Evolutionary conservation across 2,797 vertebrate genomes (phyloP), one percentile per base, ranked within the genome.

Genomic region (Sternotherus odoratus): DNA sequence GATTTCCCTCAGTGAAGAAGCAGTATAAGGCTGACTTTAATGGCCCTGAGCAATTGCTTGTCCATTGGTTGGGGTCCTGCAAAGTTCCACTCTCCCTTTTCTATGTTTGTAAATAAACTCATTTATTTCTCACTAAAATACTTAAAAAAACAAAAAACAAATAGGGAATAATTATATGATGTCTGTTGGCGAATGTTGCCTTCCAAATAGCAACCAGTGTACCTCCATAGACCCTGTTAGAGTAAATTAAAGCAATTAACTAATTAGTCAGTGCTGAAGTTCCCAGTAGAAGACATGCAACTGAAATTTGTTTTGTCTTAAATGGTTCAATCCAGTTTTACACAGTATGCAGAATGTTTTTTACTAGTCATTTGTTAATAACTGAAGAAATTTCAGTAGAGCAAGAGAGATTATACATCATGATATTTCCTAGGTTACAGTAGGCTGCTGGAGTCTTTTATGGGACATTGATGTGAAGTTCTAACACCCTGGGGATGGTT

Each of bases 401-500:
- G n/a, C 69, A 72, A 12, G 12, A 72, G 21, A n/a, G 4, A 43
- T 72, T 39, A 43, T 43, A 24, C 13, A 12, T 72, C 17, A 72
- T 26, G 36, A 72, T 43, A 43, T 39, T 43, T 72, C 21, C 39
- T 4, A 72, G 23, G 36, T 39, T 72, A 43, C 36, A 48, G 48
- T 48, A 48, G 48, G 48, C 48, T 24, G 36, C 36, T 72, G n/a
- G 36, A 63, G 30, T 63, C 30, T 63, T 63, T 63, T n/a, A 8
- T 63, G 60, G 60, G 33, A 17, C 60, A 33, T 63, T 17, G 8
- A 33, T 33, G 60, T 11, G 93, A 5, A 51, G 54, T 46, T 93
- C 13, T 95, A 94, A 92, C 88, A 78, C 28, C 83, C 50, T 86
- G n/a, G 63, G 69, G 92, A 94, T 50, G 46, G 85, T 91, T 81